A percentile compares a stretch with the other conserved stretches of the same genome.
These are phyloP conservation scores for Acropternis orthonyx DNA, from an alignment of 2,797 vertebrate species.

Conservation along the genomic window DNA sequence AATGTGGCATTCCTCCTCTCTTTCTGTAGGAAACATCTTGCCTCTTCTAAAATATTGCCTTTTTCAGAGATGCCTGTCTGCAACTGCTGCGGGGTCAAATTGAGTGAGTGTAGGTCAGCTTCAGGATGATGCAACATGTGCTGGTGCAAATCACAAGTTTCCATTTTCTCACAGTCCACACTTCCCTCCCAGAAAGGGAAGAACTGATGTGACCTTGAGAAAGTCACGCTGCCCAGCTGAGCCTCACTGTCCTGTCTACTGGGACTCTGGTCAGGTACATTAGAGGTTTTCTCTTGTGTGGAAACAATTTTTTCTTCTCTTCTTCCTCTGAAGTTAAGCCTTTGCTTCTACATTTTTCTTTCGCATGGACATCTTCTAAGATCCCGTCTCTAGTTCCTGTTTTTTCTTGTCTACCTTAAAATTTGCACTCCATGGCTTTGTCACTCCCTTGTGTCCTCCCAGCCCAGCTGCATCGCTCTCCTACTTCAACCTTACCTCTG, in stretches of 20 bases:
- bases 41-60: neutral
- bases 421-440: neutral
- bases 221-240: neutral
- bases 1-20: neutral
- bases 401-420: neutral
- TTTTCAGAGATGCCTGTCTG: neutral
- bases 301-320: neutral
- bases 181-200: neutral
- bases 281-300: accelerated
- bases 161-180: neutral
- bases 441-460: neutral
- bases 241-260: neutral
- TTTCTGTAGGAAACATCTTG: neutral
- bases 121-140: neutral
- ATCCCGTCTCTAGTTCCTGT: neutral
- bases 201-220: neutral
- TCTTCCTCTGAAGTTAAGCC: neutral
- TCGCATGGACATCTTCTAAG: neutral
- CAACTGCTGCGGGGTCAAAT: neutral
- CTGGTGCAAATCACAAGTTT: neutral
- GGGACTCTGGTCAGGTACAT: neutral
- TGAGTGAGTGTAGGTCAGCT: neutral
- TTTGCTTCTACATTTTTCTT: neutral
- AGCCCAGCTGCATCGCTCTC: neutral
- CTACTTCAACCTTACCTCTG: neutral